A percentile compares a stretch with the other conserved stretches of the same genome.
Conservation (phyloP, 2,797 vertebrate species). For the Sebastes glaucus region DNA sequence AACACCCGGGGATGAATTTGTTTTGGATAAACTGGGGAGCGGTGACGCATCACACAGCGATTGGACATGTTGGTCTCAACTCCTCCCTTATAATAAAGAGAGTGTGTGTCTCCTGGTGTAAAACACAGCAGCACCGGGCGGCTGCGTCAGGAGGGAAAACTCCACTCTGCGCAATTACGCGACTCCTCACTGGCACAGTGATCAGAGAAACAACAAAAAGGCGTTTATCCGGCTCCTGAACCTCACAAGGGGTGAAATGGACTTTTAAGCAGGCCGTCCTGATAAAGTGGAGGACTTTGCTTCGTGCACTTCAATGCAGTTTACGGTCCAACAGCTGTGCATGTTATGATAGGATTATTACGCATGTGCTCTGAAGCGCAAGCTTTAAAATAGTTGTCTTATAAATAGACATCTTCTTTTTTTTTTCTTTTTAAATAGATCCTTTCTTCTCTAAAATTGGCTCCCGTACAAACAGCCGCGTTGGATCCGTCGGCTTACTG, state of each 20-base stretch:
- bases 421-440: constrained; percentile 79
- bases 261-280: constrained; percentile 71
- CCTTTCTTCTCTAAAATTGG: constrained; percentile 95
- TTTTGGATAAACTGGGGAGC: constrained; percentile 87
- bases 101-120: constrained; percentile 89
- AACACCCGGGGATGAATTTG: constrained; percentile 91
- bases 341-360: constrained; percentile 62
- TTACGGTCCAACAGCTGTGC: constrained; percentile 60
- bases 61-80: constrained; percentile 91
- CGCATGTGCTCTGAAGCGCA: constrained; percentile 79
- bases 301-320: constrained; percentile 65
- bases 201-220: constrained; percentile 75
- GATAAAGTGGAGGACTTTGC: constrained; percentile 64
- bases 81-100: constrained; percentile 98
- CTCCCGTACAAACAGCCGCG: constrained; percentile 98
- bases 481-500: constrained; percentile 99
- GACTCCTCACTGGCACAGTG: constrained; percentile 80
- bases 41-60: constrained; percentile 92
- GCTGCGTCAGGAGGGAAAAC: constrained; percentile 86
- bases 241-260: constrained; percentile 74
- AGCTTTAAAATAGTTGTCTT: constrained; percentile 54
- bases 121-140: constrained; percentile 89
- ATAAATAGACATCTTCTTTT: constrained; percentile 74
- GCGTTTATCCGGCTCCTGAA: constrained; percentile 76
- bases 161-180: constrained; percentile 86